These are phyloP conservation scores for Fukomys damarensis DNA, from an alignment of 2,113 vertebrate genomes.

Conservation along the genomic window DNA sequence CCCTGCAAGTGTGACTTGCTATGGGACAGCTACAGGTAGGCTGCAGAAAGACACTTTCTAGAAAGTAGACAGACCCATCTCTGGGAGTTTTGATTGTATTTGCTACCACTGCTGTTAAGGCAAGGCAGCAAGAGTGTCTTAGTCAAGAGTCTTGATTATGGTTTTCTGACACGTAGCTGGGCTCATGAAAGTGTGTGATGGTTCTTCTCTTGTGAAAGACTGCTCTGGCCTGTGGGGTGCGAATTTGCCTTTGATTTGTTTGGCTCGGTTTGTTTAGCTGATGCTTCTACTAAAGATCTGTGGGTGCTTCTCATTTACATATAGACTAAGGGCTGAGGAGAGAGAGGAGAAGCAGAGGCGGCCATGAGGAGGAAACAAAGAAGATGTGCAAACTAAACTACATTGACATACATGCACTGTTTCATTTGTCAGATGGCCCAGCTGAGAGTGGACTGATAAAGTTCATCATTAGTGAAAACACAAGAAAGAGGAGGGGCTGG, in stretches of 20 bases:
- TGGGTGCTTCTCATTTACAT: background rate
- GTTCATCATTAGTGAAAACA: background rate
- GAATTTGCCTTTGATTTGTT: background rate
- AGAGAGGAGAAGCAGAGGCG: background rate
- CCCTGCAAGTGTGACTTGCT: background rate
- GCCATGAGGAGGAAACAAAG: background rate
- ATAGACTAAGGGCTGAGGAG: background rate
- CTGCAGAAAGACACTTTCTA: background rate
- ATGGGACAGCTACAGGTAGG: background rate
- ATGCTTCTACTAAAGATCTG: background rate
- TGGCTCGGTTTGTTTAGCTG: background rate
- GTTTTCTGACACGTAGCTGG: background rate
- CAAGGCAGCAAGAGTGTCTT: background rate
- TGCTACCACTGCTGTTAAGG: background rate
- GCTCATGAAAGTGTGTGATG: accelerated
- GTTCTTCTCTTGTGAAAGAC: background rate
- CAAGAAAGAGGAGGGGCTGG: background rate
- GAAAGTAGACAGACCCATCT: background rate
- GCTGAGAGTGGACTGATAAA: background rate
- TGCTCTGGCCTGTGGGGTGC: background rate
- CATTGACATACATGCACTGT: accelerated
- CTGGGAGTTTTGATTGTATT: accelerated
- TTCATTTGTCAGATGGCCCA: background rate
- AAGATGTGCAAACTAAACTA: too few species aligned
- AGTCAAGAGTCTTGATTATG: background rate